These are phyloP conservation scores for Exaiptasia diaphana DNA, from an alignment of 64 coral and sea anemone genomes.

Conservation along the genomic window DNA sequence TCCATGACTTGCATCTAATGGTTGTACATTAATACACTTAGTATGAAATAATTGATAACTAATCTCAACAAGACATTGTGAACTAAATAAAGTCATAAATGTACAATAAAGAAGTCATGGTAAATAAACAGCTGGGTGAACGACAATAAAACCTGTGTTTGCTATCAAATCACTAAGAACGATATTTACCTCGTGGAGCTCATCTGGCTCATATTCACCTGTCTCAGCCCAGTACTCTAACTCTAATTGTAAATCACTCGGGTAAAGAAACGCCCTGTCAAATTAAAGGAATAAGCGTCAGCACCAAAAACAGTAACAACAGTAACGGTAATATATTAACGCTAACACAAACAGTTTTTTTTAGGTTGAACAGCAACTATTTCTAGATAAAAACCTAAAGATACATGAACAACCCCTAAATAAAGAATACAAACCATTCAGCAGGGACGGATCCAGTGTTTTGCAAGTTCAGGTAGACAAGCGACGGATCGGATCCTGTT, in stretches of 20 bases:
- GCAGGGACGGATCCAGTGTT: conserved; percentile 85
- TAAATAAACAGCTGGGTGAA: too few relatives aligned
- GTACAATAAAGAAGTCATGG: too few relatives aligned
- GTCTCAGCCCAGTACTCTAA: conserved; percentile 98
- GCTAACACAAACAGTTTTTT: not conserved
- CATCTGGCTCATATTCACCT: conserved; percentile 88
- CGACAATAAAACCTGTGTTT: too few relatives aligned
- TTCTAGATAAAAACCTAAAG: too few relatives aligned
- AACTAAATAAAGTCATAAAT: too few relatives aligned
- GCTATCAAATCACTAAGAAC: too few relatives aligned
- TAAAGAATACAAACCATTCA: too few relatives aligned
- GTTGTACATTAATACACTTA: not conserved
- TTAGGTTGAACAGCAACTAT: not conserved
- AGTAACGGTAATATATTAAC: too few relatives aligned
- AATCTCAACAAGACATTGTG: too few relatives aligned
- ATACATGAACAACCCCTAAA: too few relatives aligned
- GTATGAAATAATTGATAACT: not conserved
- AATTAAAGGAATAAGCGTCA: not conserved
- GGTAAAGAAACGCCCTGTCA: conserved; percentile 85
- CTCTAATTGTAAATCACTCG: conserved; percentile 95
- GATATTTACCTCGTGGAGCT: conserved; percentile 96
- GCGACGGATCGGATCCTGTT: conserved; percentile 41
- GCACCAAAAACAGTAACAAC: not conserved
- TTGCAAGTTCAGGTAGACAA: conserved; percentile 71
- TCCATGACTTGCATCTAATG: conserved; percentile 95